These are phyloP conservation scores for Hypercompe scribonia DNA, from an alignment of 2,888 invertebrate genomes.

Conservation along the genomic window DNA sequence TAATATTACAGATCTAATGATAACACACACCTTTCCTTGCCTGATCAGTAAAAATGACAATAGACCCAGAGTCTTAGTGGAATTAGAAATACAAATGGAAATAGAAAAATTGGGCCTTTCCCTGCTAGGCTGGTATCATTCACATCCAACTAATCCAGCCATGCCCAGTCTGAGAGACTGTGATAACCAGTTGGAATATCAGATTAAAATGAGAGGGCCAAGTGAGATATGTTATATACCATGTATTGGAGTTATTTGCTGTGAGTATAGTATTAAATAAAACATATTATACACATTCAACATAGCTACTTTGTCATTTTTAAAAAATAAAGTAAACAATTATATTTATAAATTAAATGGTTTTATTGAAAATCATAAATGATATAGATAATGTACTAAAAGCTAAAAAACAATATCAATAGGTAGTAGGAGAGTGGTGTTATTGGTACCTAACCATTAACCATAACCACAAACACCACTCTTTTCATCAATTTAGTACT, in stretches of 20 bases:
- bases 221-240: constrained; percentile 97
- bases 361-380: neutral
- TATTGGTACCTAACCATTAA: too few relatives aligned
- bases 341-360: neutral
- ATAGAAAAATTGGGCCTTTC: constrained; percentile 94
- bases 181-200: constrained; percentile 97
- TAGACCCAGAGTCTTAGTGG: constrained; percentile 91
- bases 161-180: constrained; percentile 96
- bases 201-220: constrained; percentile 97
- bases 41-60: constrained; percentile 93
- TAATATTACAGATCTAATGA: constrained; percentile 90
- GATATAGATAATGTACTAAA: too few relatives aligned
- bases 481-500: too few relatives aligned
- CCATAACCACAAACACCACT: too few relatives aligned
- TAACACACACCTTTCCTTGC: constrained; percentile 96
- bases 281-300: too few relatives aligned
- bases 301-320: too few relatives aligned
- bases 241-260: constrained; percentile 96
- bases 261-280: too few relatives aligned
- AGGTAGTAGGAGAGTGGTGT: too few relatives aligned
- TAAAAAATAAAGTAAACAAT: too few relatives aligned
- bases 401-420: too few relatives aligned
- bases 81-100: constrained; percentile 92
- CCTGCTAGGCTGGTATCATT: constrained; percentile 98
- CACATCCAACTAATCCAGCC: constrained; percentile 95